phyloP scores from a whole-genome alignment of 1,140 invertebrate species.

The Diorhabda sublineata region DNA sequence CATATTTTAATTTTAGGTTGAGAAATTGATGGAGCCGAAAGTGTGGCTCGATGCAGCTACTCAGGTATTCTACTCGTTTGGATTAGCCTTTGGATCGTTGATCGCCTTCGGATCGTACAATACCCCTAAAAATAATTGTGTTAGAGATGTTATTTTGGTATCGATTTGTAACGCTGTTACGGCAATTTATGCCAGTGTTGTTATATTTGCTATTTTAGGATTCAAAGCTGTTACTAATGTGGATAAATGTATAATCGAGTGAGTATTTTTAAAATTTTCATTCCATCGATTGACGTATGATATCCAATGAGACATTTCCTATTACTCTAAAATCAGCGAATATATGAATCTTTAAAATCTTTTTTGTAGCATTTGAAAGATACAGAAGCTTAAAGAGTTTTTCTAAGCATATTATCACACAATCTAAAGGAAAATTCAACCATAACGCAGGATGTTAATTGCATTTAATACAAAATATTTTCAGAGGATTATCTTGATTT shows the following conservation, averaged over 20 bases:
- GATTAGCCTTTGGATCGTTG: slow-evolving; percentile 86
- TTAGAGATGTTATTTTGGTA: slow-evolving; percentile 83
- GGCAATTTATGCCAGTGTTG: slow-evolving; percentile 90
- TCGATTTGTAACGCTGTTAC: slow-evolving; percentile 88
- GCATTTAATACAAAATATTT: too few species aligned
- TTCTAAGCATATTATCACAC: too few species aligned
- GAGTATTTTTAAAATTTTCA: slow-evolving; percentile 45
- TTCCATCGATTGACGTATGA: not conserved
- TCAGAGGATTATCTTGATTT: too few species aligned
- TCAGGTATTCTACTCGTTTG: slow-evolving; percentile 94
- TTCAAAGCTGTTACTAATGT: slow-evolving; percentile 82
- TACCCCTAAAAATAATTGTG: slow-evolving; percentile 84
- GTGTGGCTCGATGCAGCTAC: slow-evolving; percentile 94
- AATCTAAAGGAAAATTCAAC: too few species aligned
- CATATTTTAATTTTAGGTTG: slow-evolving; percentile 54
- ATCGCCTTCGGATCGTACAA: slow-evolving; percentile 92
- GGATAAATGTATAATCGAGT: slow-evolving; percentile 72
- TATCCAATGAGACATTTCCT: too few species aligned
- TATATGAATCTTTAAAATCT: too few species aligned
- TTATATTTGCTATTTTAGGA: slow-evolving; percentile 83
- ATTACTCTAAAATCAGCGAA: too few species aligned
- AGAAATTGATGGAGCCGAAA: slow-evolving; percentile 72
- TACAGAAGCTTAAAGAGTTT: too few species aligned
- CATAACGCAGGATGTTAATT: too few species aligned
- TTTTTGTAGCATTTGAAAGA: too few species aligned